Percentiles rank a stretch among this genome's conserved stretches.
phyloP scores from a whole-genome alignment of 2,888 invertebrate species.

The Heliconius ethilla region DNA sequence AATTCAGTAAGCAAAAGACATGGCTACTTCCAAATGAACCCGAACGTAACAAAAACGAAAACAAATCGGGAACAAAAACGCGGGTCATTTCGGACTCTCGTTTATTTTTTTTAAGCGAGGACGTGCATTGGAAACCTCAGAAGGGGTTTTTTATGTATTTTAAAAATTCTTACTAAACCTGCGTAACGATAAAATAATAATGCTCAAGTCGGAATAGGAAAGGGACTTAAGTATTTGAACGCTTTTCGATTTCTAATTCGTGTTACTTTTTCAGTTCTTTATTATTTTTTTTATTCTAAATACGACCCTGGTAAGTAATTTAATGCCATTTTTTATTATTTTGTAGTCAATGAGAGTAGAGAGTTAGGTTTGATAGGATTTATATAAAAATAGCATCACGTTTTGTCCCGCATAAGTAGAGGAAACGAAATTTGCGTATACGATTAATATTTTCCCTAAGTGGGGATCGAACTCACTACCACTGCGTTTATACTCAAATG shows the following conservation, averaged over 20 bases:
- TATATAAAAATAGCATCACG: no score
- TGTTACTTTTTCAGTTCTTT: slow-evolving; percentile 71
- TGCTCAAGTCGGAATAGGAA: slow-evolving; percentile 64
- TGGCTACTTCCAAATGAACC: slow-evolving; percentile 82
- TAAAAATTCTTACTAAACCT: slow-evolving; percentile 70
- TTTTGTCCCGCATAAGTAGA: not conserved
- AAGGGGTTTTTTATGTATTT: slow-evolving; percentile 64
- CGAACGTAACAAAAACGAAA: slow-evolving; percentile 81
- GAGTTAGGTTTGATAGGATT: no score
- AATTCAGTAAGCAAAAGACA: slow-evolving; percentile 80
- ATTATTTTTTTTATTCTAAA: slow-evolving; percentile 48
- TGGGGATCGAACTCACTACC: not conserved
- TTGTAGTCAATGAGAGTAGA: not conserved
- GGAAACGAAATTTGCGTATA: not conserved
- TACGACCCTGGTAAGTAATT: not conserved
- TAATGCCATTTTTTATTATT: not conserved
- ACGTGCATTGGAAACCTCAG: slow-evolving; percentile 80
- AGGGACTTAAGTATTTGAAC: slow-evolving; percentile 67
- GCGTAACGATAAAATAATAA: slow-evolving; percentile 77
- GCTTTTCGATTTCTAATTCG: slow-evolving; percentile 75
- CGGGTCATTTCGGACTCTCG: slow-evolving; percentile 80
- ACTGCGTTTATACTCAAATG: not conserved
- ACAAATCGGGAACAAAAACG: slow-evolving; percentile 80
- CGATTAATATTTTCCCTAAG: no score
- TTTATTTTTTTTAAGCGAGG: slow-evolving; percentile 77